Conservation (phyloP, 2,797 vertebrate genomes). For the Arnoldichthys spilopterus region DNA sequence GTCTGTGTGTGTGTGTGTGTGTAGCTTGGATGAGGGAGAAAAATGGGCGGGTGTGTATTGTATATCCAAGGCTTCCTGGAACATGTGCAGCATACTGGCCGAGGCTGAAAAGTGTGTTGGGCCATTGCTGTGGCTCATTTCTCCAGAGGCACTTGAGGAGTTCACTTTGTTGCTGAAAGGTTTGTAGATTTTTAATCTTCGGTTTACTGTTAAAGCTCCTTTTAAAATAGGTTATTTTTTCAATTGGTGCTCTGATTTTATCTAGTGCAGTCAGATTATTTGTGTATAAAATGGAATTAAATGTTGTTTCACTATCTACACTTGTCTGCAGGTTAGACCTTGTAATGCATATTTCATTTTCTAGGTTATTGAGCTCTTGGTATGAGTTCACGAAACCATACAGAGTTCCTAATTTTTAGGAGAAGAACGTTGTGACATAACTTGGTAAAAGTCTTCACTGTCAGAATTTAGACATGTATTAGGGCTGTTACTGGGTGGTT, state of each 20-base stretch:
- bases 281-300: neutral
- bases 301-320: neutral
- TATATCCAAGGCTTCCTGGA: constrained; percentile 42
- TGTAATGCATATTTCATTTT: neutral
- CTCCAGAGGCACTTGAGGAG: constrained; percentile 35
- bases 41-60: constrained; percentile 22
- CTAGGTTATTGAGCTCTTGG: too few species aligned
- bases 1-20: constrained; percentile 14
- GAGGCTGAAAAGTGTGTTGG: constrained; percentile 22
- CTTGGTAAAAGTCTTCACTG: too few species aligned
- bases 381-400: too few species aligned
- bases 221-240: neutral
- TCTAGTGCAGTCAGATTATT: neutral
- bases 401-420: too few species aligned
- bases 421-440: too few species aligned
- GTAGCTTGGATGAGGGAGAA: constrained; percentile 1
- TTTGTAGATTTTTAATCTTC: constrained; percentile 20
- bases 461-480: too few species aligned
- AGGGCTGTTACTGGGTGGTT: too few species aligned
- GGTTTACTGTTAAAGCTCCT: neutral
- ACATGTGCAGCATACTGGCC: constrained; percentile 1
- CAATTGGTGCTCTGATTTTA: neutral
- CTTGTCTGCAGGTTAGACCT: neutral
- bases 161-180: constrained; percentile 29
- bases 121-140: constrained; percentile 14